Conservation (phyloP, 2,113 vertebrate species). For the Platycercus adscitus region DNA sequence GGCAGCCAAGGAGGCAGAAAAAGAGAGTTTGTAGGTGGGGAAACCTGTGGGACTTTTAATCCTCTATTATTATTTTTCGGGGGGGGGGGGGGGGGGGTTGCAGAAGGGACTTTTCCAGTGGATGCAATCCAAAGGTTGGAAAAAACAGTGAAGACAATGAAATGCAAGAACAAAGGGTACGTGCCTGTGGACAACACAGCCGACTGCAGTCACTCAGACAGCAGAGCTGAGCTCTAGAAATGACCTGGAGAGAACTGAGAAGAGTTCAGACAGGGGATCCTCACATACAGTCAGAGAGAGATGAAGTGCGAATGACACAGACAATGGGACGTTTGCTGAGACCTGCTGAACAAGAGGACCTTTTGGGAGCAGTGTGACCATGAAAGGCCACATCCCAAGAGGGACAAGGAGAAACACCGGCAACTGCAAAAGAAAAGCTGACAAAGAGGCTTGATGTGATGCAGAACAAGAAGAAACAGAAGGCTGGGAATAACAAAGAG, state of each 20-base stretch:
- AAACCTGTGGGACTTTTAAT: not conserved
- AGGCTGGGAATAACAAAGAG: constrained; percentile 31
- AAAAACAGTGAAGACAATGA: not conserved
- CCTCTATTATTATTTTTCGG: accelerated
- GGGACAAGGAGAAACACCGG: not conserved
- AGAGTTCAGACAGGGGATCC: not conserved
- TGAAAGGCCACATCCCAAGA: not conserved
- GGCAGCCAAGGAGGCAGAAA: not conserved
- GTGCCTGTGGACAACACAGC: not conserved
- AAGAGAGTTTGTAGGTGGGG: not conserved
- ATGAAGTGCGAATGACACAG: not conserved
- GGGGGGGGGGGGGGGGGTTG: no score
- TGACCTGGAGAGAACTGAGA: not conserved
- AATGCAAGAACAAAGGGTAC: not conserved
- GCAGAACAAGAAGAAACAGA: not conserved
- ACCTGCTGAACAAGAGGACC: not conserved
- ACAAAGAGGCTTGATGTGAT: not conserved
- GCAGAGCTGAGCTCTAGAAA: not conserved
- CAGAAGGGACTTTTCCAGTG: not conserved
- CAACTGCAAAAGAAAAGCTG: not conserved
- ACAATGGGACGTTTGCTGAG: not conserved
- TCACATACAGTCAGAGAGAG: accelerated
- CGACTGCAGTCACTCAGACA: accelerated
- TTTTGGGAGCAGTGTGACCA: not conserved
- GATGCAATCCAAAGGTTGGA: not conserved